Evolutionary conservation across 1,140 invertebrate genomes (phyloP), one percentile per base, ranked within the genome.

Genomic region (Calliopsis andreniformis): DNA sequence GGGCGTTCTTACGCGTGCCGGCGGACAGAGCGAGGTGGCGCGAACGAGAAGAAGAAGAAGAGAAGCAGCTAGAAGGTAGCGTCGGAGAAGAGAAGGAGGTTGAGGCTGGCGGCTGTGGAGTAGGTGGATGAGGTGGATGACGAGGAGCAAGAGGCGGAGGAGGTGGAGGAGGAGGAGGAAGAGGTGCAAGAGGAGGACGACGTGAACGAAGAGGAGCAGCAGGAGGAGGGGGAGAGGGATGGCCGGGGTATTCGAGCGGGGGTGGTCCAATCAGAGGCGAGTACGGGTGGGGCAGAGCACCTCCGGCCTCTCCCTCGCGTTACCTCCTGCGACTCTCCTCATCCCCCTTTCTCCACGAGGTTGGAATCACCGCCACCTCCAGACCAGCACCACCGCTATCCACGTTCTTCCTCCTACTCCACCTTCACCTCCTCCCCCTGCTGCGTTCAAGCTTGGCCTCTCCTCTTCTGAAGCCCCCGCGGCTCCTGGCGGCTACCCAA

Each of bases 221-320:
- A 64, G 67, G 28, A 51, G 59, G 73, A 71, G 78, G 79, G 76
- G 83, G 76, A 78, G 80, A 81, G 80, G 73, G 78, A 78, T 81
- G 80, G 83, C 76, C 73, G 76, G 83, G 84, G 80, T 79, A 62
- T 75, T 63, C 72, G 62, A 67, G 68, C 78, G 87, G 84, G 89
- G 88, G 87, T 89, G 89, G 90, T 91, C 91, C 91, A 92, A 92
- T 92, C 89, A 91, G 88, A 88, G 90, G 70, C 83, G 87, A 86
- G 83, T 83, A 84, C 82, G 89, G 89, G 89, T 90, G 87, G 86
- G 89, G 90, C 89, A 69, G 84, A 86, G 73, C 56, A 83, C 70
- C 83, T 79, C 78, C 80, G 72, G 76, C 83, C 61, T 84, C 77
- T 84, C 84, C 67, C 62, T 68, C 80, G 42, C 77, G 70, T 70